Evolutionary conservation across 2,888 invertebrate genomes (phyloP).

Genomic region (Drosophila algonquin): DNA sequence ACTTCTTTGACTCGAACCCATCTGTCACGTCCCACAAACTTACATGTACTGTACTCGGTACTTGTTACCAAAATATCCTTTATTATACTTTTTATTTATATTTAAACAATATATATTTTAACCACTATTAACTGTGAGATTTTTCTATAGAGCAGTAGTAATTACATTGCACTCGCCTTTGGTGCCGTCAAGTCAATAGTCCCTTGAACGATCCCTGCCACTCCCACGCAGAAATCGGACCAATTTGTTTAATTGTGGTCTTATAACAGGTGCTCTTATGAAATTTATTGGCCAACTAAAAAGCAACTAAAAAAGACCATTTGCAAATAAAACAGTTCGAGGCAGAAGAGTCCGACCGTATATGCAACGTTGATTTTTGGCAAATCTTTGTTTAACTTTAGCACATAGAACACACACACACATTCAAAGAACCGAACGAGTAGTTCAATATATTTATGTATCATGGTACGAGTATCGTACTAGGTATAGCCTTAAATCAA

Average conservation of each 20-base stretch:
- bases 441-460: conserved; percentile 35
- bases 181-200: not conserved
- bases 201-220: too few relatives aligned
- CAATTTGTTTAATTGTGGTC: too few relatives aligned
- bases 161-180: not conserved
- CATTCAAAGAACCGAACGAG: conserved; percentile 12
- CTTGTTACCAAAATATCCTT: too few relatives aligned
- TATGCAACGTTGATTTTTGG: conserved; percentile 8
- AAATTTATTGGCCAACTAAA: too few relatives aligned
- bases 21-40: not conserved
- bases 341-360: not conserved
- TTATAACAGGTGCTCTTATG: too few relatives aligned
- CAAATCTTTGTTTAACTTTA: conserved; percentile 8
- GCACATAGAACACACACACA: conserved; percentile 6
- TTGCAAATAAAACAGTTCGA: not conserved
- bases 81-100: too few relatives aligned
- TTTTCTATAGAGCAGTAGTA: not conserved
- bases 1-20: conserved; percentile 1
- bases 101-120: too few relatives aligned
- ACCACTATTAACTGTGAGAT: not conserved
- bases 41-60: not conserved
- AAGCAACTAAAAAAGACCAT: too few relatives aligned
- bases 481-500: conserved; percentile 76
- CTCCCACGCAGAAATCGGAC: too few relatives aligned
- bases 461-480: conserved; percentile 56